These are phyloP conservation scores for Sitobion miscanthi DNA, from an alignment of 1,140 invertebrate species.

Conservation along the genomic window DNA sequence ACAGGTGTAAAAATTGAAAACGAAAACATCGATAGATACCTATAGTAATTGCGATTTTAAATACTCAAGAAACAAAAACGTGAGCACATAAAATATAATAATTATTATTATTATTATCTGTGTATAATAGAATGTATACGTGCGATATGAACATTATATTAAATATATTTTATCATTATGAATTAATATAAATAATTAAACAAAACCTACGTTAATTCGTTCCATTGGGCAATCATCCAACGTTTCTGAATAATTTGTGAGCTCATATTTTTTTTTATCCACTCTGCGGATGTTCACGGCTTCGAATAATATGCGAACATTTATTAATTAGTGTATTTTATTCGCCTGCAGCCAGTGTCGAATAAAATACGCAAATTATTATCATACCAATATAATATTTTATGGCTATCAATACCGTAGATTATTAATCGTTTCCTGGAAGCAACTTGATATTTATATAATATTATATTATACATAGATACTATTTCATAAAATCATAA, in stretches of 20 bases:
- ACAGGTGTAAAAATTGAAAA: background rate
- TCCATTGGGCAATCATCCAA: constrained; percentile 13
- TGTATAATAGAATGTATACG: background rate
- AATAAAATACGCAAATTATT: background rate
- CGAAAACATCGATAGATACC: background rate
- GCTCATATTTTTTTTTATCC: background rate
- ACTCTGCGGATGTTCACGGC: background rate
- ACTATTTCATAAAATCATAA: too few species aligned
- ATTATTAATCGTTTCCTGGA: background rate
- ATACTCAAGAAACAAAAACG: background rate
- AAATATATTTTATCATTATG: background rate
- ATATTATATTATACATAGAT: too few species aligned
- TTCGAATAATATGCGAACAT: background rate
- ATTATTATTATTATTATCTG: constrained; percentile 15
- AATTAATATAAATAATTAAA: background rate
- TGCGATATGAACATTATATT: background rate
- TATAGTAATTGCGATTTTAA: background rate
- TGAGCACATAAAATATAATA: background rate
- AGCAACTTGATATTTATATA: background rate
- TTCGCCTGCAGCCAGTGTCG: background rate
- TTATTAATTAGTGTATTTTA: background rate
- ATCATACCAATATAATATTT: background rate
- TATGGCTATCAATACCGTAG: background rate
- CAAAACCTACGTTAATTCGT: background rate
- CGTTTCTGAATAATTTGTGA: background rate